Percentiles rank a stretch among this genome's conserved stretches.
These are phyloP conservation scores for Cryptoblepharus egeriae DNA, from an alignment of 2,797 vertebrate genomes.

Conservation along the genomic window DNA sequence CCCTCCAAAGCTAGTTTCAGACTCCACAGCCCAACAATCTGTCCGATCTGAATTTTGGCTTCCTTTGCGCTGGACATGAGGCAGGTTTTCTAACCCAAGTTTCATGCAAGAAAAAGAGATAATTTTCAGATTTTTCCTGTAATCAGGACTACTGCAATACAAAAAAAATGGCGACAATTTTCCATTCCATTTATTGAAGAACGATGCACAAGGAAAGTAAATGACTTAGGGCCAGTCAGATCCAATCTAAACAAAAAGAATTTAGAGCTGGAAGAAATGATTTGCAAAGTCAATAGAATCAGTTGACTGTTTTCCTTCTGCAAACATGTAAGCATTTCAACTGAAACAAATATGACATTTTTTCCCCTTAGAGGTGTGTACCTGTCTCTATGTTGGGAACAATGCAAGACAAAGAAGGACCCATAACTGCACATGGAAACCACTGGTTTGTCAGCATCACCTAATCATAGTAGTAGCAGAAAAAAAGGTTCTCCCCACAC, in stretches of 20 bases:
- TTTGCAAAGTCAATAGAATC: not conserved
- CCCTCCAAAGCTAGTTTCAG: not conserved
- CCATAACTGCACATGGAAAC: not conserved
- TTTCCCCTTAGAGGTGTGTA: not conserved
- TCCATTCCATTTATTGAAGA: not conserved
- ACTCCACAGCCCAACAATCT: conserved; percentile 1
- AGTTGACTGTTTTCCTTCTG: not conserved
- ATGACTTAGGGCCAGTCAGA: not conserved
- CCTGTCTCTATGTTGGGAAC: not conserved
- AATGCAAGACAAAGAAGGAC: not conserved
- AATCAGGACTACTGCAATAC: not conserved
- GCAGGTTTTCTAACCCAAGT: not conserved
- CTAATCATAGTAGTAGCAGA: not conserved
- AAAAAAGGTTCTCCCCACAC: too few relatives aligned
- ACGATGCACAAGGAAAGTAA: not conserved
- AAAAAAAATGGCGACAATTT: too few relatives aligned
- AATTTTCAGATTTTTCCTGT: not conserved
- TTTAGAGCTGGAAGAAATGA: not conserved
- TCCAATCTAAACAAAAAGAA: not conserved
- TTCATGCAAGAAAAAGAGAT: not conserved
- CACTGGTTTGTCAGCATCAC: not conserved
- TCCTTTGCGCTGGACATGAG: not conserved
- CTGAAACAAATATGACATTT: not conserved
- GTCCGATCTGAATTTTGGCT: not conserved
- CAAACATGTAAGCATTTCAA: not conserved